Evolutionary conservation across 2,797 vertebrate genomes (phyloP).

Genomic region (Menidia menidia): DNA sequence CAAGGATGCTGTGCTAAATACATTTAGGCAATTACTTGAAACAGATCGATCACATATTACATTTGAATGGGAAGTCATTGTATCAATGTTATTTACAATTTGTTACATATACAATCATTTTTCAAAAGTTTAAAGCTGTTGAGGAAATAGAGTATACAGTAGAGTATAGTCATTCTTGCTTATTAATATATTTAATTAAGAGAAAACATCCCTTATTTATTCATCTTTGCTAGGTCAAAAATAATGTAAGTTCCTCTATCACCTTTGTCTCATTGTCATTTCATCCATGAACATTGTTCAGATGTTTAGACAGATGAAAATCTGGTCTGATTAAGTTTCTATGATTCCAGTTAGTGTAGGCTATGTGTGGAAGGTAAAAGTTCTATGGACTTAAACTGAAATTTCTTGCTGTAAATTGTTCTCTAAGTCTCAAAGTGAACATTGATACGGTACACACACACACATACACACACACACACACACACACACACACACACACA

Average conservation of each 20-base stretch:
- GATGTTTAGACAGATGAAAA: too few relatives aligned
- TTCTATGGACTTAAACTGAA: background rate
- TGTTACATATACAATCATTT: too few relatives aligned
- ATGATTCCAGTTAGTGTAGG: background rate
- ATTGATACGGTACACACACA: background rate
- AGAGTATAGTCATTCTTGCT: too few relatives aligned
- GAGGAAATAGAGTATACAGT: background rate
- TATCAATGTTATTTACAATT: too few relatives aligned
- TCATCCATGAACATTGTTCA: too few relatives aligned
- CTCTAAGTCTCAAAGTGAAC: constrained; percentile 4
- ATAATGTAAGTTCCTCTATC: background rate
- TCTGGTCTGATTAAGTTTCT: background rate
- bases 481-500: background rate
- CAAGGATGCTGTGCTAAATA: too few relatives aligned
- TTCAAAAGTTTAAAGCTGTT: too few relatives aligned
- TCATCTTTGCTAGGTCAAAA: background rate
- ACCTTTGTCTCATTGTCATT: too few relatives aligned
- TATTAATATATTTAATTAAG: too few relatives aligned
- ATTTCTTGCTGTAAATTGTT: background rate
- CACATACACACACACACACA: background rate
- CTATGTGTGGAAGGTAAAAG: background rate
- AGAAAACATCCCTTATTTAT: background rate
- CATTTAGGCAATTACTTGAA: too few relatives aligned
- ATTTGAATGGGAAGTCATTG: too few relatives aligned
- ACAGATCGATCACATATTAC: too few relatives aligned